Evolutionary conservation across 2,888 invertebrate genomes (phyloP).

Genomic region (Hoplodrina blanda): DNA sequence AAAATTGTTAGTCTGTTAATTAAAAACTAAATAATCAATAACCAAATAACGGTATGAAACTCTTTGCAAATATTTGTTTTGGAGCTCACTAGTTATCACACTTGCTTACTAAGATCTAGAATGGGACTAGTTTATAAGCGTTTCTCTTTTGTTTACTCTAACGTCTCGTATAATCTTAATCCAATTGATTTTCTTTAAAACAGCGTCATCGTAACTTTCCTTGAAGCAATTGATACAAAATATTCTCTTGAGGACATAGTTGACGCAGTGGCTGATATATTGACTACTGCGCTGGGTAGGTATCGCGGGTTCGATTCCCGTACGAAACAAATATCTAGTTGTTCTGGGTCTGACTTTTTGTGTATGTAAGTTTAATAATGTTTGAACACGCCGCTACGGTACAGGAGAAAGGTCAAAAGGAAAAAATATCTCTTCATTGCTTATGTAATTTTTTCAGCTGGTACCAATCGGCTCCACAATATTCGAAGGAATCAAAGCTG

Average conservation of each 20-base stretch:
- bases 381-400: too few species aligned
- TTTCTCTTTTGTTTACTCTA: background rate
- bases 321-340: too few species aligned
- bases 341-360: too few species aligned
- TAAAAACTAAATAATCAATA: too few species aligned
- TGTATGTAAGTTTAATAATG: too few species aligned
- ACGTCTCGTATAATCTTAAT: background rate
- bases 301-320: too few species aligned
- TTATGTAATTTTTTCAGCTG: constrained; percentile 90
- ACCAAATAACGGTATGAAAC: too few species aligned
- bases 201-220: background rate
- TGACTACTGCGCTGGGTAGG: too few species aligned
- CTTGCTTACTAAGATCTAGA: background rate
- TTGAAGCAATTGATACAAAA: background rate
- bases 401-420: too few species aligned
- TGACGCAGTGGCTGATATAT: too few species aligned
- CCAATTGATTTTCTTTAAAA: background rate
- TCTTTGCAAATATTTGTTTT: background rate
- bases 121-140: background rate
- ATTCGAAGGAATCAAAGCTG: constrained; percentile 95
- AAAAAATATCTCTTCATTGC: too few species aligned
- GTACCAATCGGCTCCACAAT: constrained; percentile 96
- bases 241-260: background rate
- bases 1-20: too few species aligned
- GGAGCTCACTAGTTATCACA: background rate